Base-by-base conservation (phyloP, 2,888 invertebrate genomes). In the Polyommatus iphigenia region DNA sequence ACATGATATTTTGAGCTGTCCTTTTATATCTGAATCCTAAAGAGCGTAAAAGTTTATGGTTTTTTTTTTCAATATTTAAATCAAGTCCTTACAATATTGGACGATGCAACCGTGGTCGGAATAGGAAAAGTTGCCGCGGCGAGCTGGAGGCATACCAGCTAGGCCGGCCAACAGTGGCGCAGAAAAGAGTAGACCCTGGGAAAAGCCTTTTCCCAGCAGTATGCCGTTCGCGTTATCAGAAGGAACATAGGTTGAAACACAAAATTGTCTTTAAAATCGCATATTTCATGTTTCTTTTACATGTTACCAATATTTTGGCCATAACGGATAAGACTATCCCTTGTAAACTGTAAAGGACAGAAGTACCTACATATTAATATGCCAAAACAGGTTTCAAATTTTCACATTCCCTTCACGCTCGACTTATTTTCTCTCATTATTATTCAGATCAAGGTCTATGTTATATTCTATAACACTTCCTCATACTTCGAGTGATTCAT, bases 381-480 rank as follows among this genome's bases (percentile, higher is more conserved):
- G 62, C 62, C 24, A 13, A 67, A 29, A 67, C 29, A 67, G 29
- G 67, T 67, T 62, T 67, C 15, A 67, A 67, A 67, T 67, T 67
- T 67, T 32, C 29, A 32, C 67, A 67, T 67, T 67, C 67, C 32
- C 67, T 67, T 32, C 67, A 67, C 67, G 67, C 67, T 67, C 67
- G 67, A 67, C 67, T 67, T 32, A 67, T 29, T 67, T 67, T 67
- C 67, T 29, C 67, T 67, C 67, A 32, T 67, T 67, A 67, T 67
- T 67, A 67, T 67, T 67, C 67, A 67, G 67, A 67, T 67, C 67
- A 67, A 67, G 67, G 29, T 67, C 67, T 32, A 67, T 29, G 67
- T 18, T 29, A 67, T 67, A 67, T 67, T 67, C 29, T 67, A 67
- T 67, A 29, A 67, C 67, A 67, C 67, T 67, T 67, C 67, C 29